Conservation (phyloP, 2,888 invertebrate genomes). For the Azorinus chamasolen region DNA sequence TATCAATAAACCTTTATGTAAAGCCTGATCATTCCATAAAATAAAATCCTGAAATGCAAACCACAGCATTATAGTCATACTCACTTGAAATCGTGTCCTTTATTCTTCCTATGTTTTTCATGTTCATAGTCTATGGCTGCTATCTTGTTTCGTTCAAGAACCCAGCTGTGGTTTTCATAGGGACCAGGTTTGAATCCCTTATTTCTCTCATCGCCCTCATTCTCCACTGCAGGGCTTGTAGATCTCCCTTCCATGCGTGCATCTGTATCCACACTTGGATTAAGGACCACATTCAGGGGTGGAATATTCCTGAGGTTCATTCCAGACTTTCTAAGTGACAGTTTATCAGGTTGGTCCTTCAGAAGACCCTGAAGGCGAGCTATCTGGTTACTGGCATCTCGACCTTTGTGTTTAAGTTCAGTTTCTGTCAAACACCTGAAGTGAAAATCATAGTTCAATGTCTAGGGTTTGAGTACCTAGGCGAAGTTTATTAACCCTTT, state of each 20-base stretch:
- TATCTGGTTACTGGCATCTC: constrained; percentile 82
- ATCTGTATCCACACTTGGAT: constrained; percentile 82
- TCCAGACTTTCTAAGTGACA: constrained; percentile 65
- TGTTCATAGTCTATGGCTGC: constrained; percentile 80
- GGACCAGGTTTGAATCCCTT: constrained; percentile 80
- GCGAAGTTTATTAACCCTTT: no score
- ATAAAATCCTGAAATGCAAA: not conserved
- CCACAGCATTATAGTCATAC: constrained; percentile 32
- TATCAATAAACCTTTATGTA: no score
- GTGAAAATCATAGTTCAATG: no score
- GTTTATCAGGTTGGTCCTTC: constrained; percentile 80
- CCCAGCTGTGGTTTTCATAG: constrained; percentile 72
- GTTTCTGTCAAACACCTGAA: constrained; percentile 79
- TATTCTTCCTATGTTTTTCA: constrained; percentile 61
- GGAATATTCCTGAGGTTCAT: constrained; percentile 78
- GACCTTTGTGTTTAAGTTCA: constrained; percentile 79
- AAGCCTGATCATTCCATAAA: no score
- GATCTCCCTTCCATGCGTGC: constrained; percentile 73
- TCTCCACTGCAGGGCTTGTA: constrained; percentile 72
- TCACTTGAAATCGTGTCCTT: constrained; percentile 83
- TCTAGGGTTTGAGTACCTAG: no score
- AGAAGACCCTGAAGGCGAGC: constrained; percentile 80
- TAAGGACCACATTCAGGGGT: constrained; percentile 81
- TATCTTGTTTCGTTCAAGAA: constrained; percentile 77
- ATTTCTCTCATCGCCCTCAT: constrained; percentile 66